A percentile compares a stretch with the other conserved stretches of the same genome.
phyloP scores from a whole-genome alignment of 2,888 invertebrate genomes.

The Drosophila nr. medialis region DNA sequence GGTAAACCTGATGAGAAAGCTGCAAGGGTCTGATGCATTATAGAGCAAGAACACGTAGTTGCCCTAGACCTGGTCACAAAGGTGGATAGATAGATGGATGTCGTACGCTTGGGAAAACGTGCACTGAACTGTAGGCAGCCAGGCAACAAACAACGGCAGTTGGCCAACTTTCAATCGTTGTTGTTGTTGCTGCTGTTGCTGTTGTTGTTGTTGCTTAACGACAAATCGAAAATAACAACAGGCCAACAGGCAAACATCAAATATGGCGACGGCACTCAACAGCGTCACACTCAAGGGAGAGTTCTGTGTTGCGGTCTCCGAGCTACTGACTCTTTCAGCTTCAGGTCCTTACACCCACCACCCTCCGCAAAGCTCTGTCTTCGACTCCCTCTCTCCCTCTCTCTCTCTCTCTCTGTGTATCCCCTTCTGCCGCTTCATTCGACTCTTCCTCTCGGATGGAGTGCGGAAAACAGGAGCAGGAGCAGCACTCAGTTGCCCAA shows the following conservation, averaged over 20 bases:
- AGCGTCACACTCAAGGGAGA: slow-evolving; percentile 50
- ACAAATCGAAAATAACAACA: slow-evolving; percentile 70
- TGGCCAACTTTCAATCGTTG: slow-evolving; percentile 63
- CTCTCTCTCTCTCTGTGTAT: background rate
- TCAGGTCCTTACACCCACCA: slow-evolving; percentile 18
- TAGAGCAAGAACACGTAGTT: slow-evolving; percentile 38
- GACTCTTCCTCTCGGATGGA: background rate
- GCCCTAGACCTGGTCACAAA: slow-evolving; percentile 59
- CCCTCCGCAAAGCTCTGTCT: slow-evolving; percentile 30
- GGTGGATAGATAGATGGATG: slow-evolving; percentile 49
- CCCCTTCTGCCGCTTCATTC: background rate
- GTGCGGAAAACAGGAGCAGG: slow-evolving; percentile 55
- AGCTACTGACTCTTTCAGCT: slow-evolving; percentile 8
- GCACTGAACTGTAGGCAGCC: slow-evolving; percentile 37
- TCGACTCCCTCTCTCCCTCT: background rate
- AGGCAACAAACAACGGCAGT: slow-evolving; percentile 63
- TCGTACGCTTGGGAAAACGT: slow-evolving; percentile 37
- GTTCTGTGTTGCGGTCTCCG: background rate
- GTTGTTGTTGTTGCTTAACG: slow-evolving; percentile 43
- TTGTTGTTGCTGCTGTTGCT: slow-evolving; percentile 8
- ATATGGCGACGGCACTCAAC: slow-evolving; percentile 61
- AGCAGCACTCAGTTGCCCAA: slow-evolving; percentile 30
- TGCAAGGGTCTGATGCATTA: background rate
- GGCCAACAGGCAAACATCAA: slow-evolving; percentile 72
- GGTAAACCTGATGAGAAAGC: background rate